Conservation (phyloP, 2,113 vertebrate genomes). For the Tupaia chinensis region DNA sequence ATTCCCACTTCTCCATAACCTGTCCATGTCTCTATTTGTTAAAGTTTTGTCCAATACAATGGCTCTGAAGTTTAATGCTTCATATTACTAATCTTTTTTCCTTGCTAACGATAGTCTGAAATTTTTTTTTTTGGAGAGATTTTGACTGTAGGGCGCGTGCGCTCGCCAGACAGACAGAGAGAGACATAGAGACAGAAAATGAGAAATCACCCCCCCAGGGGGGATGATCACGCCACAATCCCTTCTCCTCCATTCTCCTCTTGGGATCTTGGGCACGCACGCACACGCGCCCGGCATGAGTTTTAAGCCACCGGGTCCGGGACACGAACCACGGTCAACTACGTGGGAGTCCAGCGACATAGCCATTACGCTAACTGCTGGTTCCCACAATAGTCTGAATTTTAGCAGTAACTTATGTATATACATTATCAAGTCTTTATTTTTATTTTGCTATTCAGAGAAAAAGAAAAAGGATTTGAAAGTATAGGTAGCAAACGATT, state of each 20-base stretch:
- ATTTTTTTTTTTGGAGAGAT: not conserved
- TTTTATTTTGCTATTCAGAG: not conserved
- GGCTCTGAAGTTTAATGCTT: not conserved
- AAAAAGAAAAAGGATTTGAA: conserved; percentile 23
- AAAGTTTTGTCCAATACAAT: not conserved
- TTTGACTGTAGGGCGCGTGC: too few relatives aligned
- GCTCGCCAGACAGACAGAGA: too few relatives aligned
- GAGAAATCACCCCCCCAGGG: too few relatives aligned
- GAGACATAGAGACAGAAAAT: too few relatives aligned
- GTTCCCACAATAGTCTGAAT: not conserved
- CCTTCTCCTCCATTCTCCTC: too few relatives aligned
- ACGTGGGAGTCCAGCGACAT: too few relatives aligned
- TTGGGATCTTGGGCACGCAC: too few relatives aligned
- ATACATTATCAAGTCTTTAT: not conserved
- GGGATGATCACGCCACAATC: too few relatives aligned
- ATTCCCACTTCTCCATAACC: not conserved
- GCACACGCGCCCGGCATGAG: too few relatives aligned
- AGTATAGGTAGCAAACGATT: not conserved
- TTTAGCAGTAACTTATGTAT: not conserved
- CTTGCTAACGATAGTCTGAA: not conserved
- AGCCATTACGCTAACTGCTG: too few relatives aligned
- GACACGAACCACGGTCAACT: too few relatives aligned
- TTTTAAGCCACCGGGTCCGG: too few relatives aligned
- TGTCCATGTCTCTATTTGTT: not conserved
- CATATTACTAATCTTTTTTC: not conserved